A percentile compares a stretch with the other conserved stretches of the same genome.
Evolutionary conservation across 2,888 invertebrate species (phyloP).

Genomic region (Euphydryas editha): DNA sequence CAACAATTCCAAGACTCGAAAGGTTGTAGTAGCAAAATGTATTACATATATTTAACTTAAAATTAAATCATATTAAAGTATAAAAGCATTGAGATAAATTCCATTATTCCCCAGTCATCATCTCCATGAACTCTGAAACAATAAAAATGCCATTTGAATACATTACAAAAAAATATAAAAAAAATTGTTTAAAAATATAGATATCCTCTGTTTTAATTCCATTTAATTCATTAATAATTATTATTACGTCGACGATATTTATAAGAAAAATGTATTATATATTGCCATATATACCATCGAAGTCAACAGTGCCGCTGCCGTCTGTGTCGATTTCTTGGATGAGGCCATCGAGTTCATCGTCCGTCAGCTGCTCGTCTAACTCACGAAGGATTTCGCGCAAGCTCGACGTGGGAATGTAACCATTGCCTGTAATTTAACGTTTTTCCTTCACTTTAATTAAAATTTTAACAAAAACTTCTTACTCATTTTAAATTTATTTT

Average conservation of each 20-base stretch:
- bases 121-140: constrained; percentile 96
- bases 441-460: background rate
- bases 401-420: constrained; percentile 96
- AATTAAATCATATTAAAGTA: constrained; percentile 68
- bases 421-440: constrained; percentile 85
- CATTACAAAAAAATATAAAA: background rate
- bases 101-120: constrained; percentile 96
- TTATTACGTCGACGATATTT: too few species aligned
- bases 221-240: too few species aligned
- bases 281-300: constrained; percentile 89
- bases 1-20: constrained; percentile 71
- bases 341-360: constrained; percentile 97
- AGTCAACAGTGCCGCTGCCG: constrained; percentile 99
- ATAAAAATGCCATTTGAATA: constrained; percentile 45
- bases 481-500: too few species aligned
- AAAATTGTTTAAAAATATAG: background rate
- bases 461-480: background rate
- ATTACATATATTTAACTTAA: constrained; percentile 61
- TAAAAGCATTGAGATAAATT: constrained; percentile 53
- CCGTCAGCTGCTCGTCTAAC: constrained; percentile 97
- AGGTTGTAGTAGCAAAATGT: constrained; percentile 72
- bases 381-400: constrained; percentile 97
- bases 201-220: background rate
- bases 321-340: constrained; percentile 99
- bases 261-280: background rate